Conservation (phyloP, 1,140 invertebrate genomes). For the Meloidogyne hapla region DNA sequence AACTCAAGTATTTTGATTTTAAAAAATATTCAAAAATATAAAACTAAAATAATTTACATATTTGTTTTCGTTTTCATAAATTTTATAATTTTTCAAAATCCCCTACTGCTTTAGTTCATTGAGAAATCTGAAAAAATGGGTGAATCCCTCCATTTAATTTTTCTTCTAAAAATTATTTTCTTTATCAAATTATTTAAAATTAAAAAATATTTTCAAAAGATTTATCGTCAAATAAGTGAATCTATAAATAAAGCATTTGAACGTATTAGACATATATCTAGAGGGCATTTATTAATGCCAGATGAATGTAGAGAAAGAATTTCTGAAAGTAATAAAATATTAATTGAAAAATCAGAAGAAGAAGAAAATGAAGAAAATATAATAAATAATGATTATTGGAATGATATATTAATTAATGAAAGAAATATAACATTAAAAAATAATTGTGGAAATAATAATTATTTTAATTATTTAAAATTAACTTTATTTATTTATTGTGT, state of each 20-base stretch:
- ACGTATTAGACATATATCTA: constrained; percentile 19
- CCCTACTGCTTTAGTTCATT: too few relatives aligned
- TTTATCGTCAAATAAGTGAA: constrained; percentile 1
- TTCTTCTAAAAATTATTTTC: too few relatives aligned
- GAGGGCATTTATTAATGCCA: constrained; percentile 16
- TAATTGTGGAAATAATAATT: not conserved
- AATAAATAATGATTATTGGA: constrained; percentile 11
- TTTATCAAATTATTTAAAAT: too few relatives aligned
- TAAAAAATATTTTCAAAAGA: not conserved
- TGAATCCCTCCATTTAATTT: too few relatives aligned
- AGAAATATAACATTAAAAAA: not conserved
- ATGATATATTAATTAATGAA: constrained; percentile 11
- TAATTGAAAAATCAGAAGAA: constrained; percentile 1
- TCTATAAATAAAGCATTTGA: constrained; percentile 14
- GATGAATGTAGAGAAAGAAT: constrained; percentile 13
- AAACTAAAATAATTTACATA: too few relatives aligned
- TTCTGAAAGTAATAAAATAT: not conserved
- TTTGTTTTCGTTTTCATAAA: too few relatives aligned
- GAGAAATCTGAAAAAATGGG: too few relatives aligned
- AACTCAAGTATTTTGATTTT: constrained; percentile 6
- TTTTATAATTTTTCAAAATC: too few relatives aligned
- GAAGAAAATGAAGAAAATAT: not conserved
- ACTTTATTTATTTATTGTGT: not conserved
- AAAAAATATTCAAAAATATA: too few relatives aligned
- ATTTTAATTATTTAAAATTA: not conserved